A percentile compares a stretch with the other conserved stretches of the same genome.
Evolutionary conservation across 2,113 vertebrate genomes (phyloP).

Genomic region (Chloroceryle aenea): DNA sequence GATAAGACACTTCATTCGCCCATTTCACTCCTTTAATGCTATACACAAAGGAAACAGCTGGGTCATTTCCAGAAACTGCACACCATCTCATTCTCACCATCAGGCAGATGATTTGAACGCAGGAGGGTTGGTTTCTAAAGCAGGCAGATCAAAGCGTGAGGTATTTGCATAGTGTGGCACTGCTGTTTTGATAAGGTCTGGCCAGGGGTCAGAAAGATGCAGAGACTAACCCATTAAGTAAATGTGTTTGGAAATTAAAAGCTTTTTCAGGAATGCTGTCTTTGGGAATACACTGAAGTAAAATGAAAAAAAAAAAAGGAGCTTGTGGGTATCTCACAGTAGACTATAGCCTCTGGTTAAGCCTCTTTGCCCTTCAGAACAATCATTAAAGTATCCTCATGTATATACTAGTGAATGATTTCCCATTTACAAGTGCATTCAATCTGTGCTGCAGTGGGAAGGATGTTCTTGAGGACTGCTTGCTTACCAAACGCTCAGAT

Average conservation of each 20-base stretch:
- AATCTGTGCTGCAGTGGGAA: not conserved
- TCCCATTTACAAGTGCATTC: not conserved
- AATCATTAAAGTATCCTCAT: not conserved
- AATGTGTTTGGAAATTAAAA: not conserved
- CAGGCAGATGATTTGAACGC: not conserved
- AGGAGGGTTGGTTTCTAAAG: not conserved
- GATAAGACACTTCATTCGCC: slow-evolving; percentile 18
- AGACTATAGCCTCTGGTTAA: not conserved
- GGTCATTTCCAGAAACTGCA: not conserved
- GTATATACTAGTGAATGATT: not conserved
- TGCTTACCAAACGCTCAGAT: not conserved
- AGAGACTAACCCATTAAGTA: not conserved
- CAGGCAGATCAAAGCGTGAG: not conserved
- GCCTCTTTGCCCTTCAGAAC: not conserved
- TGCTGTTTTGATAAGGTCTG: not conserved
- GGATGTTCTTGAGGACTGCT: not conserved
- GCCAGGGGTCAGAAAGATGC: not conserved
- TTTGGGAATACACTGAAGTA: not conserved
- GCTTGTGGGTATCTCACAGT: not conserved
- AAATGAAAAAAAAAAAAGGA: not conserved
- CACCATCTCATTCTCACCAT: not conserved
- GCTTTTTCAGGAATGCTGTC: not conserved
- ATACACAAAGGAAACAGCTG: not conserved
- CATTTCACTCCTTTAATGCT: not conserved
- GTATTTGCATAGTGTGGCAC: not conserved